phyloP scores from a whole-genome alignment of 35 echinoderm and acorn worm species.

The Amphiura filiformis region DNA sequence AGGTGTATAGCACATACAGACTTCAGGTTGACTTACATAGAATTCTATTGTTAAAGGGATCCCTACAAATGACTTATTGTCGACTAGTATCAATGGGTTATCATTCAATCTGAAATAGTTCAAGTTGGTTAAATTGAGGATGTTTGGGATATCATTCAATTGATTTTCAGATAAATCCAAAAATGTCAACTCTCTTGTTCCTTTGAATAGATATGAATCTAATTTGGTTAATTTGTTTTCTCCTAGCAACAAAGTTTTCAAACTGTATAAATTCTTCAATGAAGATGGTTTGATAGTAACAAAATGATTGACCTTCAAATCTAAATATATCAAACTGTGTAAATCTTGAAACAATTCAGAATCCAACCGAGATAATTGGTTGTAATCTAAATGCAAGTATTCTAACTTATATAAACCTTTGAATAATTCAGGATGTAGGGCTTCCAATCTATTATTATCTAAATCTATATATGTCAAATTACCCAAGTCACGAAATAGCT shows the following conservation, averaged over 20 bases:
- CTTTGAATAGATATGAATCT: background rate
- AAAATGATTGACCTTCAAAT: background rate
- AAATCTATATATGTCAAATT: background rate
- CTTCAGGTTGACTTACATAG: background rate
- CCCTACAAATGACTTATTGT: background rate
- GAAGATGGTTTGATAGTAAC: background rate
- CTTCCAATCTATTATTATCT: background rate
- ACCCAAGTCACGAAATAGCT: background rate
- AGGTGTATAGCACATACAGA: background rate
- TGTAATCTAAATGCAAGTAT: slow-evolving; percentile 8
- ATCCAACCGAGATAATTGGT: background rate
- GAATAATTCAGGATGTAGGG: background rate
- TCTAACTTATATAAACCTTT: background rate
- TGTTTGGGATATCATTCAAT: background rate
- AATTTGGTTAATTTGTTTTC: background rate
- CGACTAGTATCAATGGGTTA: background rate
- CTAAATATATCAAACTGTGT: background rate
- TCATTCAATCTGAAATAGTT: background rate
- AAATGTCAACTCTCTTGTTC: background rate
- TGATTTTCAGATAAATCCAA: background rate
- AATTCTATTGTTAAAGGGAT: background rate
- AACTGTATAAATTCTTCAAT: background rate
- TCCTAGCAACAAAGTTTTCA: background rate
- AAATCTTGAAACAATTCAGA: background rate
- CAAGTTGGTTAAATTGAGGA: background rate